Conservation (phyloP, 1,140 invertebrate genomes). For the Bombus pascuorum region DNA sequence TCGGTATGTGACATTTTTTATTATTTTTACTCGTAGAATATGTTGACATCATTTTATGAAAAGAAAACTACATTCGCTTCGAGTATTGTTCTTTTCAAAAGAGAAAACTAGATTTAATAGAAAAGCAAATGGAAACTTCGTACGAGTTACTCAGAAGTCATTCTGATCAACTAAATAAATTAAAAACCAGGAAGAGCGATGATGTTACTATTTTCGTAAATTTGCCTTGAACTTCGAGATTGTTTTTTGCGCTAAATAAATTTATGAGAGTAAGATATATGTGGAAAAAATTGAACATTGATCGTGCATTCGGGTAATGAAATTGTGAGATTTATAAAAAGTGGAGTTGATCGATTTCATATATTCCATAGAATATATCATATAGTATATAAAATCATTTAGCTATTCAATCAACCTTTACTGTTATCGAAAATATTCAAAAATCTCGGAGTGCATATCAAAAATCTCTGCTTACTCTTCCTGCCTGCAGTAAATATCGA, state of each 20-base stretch:
- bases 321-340: background rate
- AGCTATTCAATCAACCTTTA: background rate
- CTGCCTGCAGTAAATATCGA: constrained; percentile 16
- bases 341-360: background rate
- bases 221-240: background rate
- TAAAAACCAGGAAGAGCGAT: no score
- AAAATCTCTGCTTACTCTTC: background rate
- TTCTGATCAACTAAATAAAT: no score
- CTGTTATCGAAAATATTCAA: background rate
- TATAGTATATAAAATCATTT: background rate
- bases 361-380: no score
- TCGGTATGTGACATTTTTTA: no score
- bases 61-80: no score
- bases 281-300: background rate
- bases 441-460: background rate
- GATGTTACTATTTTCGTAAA: background rate
- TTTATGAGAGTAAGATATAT: background rate
- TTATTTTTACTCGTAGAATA: no score
- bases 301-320: background rate
- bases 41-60: no score
- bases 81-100: no score
- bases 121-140: no score
- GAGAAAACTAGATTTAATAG: no score
- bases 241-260: background rate
- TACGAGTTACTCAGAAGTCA: no score